Conservation (phyloP, 2,113 vertebrate species). For the Percina caprodes region DNA sequence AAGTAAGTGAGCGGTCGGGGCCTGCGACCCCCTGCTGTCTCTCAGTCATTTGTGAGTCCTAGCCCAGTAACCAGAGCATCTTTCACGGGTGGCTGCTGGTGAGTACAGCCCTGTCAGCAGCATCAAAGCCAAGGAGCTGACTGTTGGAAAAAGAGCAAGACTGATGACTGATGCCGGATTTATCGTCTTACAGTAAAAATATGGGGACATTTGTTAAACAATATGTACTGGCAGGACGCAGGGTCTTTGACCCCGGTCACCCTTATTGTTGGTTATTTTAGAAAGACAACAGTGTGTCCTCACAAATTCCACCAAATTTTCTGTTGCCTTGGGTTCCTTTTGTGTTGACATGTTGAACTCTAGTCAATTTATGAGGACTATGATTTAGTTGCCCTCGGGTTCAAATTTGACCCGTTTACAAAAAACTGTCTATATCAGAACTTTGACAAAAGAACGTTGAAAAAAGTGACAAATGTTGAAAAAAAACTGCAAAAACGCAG, state of each 20-base stretch:
- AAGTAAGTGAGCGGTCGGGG: background rate
- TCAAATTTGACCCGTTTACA: too few species aligned
- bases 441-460: too few species aligned
- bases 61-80: constrained; percentile 43
- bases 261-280: background rate
- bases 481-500: too few species aligned
- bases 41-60: constrained; percentile 25
- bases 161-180: constrained; percentile 24
- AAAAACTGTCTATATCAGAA: too few species aligned
- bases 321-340: too few species aligned
- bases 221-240: background rate
- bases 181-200: background rate
- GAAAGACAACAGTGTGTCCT: background rate
- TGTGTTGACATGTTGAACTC: too few species aligned
- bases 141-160: constrained; percentile 29
- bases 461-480: too few species aligned
- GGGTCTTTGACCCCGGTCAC: background rate
- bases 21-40: constrained; percentile 10
- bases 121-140: constrained; percentile 24
- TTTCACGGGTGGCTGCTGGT: constrained; percentile 43
- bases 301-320: too few species aligned
- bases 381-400: too few species aligned
- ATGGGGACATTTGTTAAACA: background rate
- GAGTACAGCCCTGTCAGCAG: constrained; percentile 26
- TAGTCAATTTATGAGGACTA: too few species aligned